Evolutionary conservation across 2,113 vertebrate genomes (phyloP).

Genomic region (Eurypyga helias): DNA sequence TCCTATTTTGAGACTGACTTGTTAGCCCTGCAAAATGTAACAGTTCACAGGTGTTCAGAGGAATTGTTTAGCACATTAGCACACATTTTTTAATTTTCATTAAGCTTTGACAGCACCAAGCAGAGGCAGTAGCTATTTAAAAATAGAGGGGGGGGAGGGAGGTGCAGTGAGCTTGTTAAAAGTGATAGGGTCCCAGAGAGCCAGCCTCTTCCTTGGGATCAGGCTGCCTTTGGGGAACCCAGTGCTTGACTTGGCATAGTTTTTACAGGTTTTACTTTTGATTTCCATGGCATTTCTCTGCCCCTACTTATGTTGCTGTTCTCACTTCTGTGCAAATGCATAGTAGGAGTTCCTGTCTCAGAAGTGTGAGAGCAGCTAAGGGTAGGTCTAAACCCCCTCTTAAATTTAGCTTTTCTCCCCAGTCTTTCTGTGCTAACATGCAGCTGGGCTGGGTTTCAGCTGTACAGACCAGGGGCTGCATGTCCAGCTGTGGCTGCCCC

Average conservation of each 20-base stretch:
- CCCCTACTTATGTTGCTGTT: background rate
- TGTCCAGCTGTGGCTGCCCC: background rate
- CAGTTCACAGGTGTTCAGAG: background rate
- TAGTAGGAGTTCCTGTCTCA: background rate
- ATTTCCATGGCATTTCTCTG: background rate
- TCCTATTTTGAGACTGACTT: conserved; percentile 24
- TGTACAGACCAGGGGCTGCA: background rate
- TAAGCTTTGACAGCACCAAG: background rate
- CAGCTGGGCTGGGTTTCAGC: background rate
- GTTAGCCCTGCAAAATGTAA: conserved; percentile 8
- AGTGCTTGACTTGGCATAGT: background rate
- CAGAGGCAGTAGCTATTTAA: background rate
- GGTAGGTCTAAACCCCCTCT: background rate
- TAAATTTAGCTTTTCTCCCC: background rate
- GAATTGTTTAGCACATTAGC: conserved; percentile 14
- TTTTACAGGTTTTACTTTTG: background rate
- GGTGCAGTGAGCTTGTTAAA: background rate
- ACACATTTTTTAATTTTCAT: conserved; percentile 10
- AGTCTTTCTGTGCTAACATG: background rate
- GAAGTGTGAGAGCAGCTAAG: background rate
- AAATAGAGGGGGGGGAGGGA: background rate
- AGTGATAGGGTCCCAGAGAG: background rate
- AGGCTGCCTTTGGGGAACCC: background rate
- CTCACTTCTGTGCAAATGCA: background rate
- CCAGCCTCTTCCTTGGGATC: background rate